A percentile compares a stretch with the other conserved stretches of the same genome.
phyloP scores from a whole-genome alignment of 2,888 invertebrate species.

The Monopis laevigella region DNA sequence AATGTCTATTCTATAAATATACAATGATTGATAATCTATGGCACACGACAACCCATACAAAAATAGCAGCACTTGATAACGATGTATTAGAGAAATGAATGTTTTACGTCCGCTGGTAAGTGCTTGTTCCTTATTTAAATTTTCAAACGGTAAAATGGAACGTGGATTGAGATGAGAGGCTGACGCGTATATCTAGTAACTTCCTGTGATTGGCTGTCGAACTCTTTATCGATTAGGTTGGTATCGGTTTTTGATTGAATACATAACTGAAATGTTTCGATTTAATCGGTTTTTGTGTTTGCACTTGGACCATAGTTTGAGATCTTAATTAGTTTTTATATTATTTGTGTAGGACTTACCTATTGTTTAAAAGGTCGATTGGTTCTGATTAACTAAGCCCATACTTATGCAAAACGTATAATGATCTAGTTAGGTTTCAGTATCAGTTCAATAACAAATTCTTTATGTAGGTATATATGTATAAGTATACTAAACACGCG shows the following conservation, averaged over 20 bases:
- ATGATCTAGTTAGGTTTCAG: too few relatives aligned
- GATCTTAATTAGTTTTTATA: too few relatives aligned
- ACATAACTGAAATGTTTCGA: too few relatives aligned
- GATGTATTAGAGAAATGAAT: constrained; percentile 52
- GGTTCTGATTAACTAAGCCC: too few relatives aligned
- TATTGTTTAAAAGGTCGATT: too few relatives aligned
- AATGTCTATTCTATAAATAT: neutral
- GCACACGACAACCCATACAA: constrained; percentile 45
- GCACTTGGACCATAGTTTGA: too few relatives aligned
- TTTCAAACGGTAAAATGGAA: constrained; percentile 27
- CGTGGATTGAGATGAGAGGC: constrained; percentile 16
- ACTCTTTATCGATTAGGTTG: constrained; percentile 3
- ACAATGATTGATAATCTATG: constrained; percentile 6
- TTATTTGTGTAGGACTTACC: too few relatives aligned
- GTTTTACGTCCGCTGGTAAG: constrained; percentile 49
- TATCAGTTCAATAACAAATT: too few relatives aligned
- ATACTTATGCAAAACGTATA: too few relatives aligned
- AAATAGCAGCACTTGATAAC: constrained; percentile 60
- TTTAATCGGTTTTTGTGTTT: too few relatives aligned
- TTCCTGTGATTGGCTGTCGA: constrained; percentile 10
- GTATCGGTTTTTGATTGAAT: neutral
- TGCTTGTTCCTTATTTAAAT: constrained; percentile 43
- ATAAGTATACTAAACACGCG: too few relatives aligned
- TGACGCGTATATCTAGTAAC: neutral
- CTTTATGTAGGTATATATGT: too few relatives aligned